These are phyloP conservation scores for Drosophila melanosoma DNA, from an alignment of 2,888 invertebrate genomes.

Conservation along the genomic window DNA sequence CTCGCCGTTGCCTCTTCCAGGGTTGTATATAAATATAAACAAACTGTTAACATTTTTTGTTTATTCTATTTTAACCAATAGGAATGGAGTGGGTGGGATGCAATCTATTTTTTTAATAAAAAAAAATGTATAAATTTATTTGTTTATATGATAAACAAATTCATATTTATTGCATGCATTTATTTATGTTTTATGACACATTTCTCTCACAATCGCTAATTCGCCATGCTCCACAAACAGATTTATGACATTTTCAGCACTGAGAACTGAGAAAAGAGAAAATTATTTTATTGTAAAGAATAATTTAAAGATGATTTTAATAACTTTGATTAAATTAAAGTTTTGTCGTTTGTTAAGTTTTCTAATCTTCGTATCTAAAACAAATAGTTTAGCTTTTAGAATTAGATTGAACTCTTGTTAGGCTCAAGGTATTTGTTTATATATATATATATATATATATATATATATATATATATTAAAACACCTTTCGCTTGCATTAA, in stretches of 20 bases:
- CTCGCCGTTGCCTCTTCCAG: not conserved
- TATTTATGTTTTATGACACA: not conserved
- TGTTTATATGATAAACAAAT: slow-evolving; percentile 3
- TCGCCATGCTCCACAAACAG: not conserved
- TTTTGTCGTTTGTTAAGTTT: not conserved
- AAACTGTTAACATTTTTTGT: not conserved
- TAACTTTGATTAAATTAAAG: not conserved
- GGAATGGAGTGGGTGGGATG: not conserved
- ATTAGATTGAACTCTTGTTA: not conserved
- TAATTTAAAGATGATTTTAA: not conserved
- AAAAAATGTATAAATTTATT: not conserved
- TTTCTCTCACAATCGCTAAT: not conserved
- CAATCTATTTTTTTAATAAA: not conserved
- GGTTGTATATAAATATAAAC: slow-evolving; percentile 5
- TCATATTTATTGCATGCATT: slow-evolving; percentile 1
- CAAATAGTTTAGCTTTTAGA: not conserved
- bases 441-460: not conserved
- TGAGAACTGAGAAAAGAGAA: not conserved
- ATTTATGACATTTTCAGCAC: not conserved
- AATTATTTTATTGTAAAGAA: not conserved
- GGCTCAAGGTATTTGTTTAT: not conserved
- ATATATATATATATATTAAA: not conserved
- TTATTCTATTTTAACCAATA: not conserved
- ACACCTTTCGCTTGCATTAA: not conserved
- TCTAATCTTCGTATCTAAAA: not conserved